Conservation (phyloP, 2,888 invertebrate genomes). For the Polymixis flavicincta region DNA sequence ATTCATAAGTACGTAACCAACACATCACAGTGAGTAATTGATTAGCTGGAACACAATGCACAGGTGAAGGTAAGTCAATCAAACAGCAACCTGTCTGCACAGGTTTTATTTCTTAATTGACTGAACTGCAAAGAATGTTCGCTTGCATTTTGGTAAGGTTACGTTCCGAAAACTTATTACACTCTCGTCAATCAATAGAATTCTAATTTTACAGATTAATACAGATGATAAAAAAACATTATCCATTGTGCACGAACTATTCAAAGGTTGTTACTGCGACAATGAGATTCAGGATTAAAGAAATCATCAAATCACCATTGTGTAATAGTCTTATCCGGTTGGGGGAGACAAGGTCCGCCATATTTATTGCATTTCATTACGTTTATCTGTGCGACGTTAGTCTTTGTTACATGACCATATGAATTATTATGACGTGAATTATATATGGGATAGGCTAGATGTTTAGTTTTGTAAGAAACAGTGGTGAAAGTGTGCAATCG, state of each 20-base stretch:
- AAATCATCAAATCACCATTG: constrained; percentile 67
- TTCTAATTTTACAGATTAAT: constrained; percentile 67
- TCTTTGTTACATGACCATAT: constrained; percentile 55
- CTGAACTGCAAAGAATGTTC: constrained; percentile 44
- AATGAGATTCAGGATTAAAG: constrained; percentile 67
- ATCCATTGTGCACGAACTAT: constrained; percentile 74
- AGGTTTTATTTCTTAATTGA: constrained; percentile 40
- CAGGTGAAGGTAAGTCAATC: constrained; percentile 43
- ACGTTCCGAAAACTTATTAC: constrained; percentile 23
- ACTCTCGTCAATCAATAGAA: constrained; percentile 43
- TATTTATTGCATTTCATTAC: constrained; percentile 53
- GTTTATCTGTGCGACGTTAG: constrained; percentile 46
- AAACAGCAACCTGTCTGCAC: constrained; percentile 8
- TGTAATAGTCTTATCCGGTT: constrained; percentile 51
- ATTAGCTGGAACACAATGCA: constrained; percentile 30
- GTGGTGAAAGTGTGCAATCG: constrained; percentile 61
- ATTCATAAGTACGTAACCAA: constrained; percentile 6
- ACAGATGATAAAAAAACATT: constrained; percentile 73
- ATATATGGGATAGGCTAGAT: constrained; percentile 53
- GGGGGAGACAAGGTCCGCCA: constrained; percentile 43
- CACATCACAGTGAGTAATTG: constrained; percentile 27
- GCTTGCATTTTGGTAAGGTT: constrained; percentile 45
- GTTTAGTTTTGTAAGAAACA: constrained; percentile 53
- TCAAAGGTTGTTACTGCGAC: constrained; percentile 68
- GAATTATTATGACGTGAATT: constrained; percentile 48